Evolutionary conservation across 2,113 vertebrate genomes (phyloP), one percentile per base, ranked within the genome.

Genomic region (Setophaga kirtlandii): DNA sequence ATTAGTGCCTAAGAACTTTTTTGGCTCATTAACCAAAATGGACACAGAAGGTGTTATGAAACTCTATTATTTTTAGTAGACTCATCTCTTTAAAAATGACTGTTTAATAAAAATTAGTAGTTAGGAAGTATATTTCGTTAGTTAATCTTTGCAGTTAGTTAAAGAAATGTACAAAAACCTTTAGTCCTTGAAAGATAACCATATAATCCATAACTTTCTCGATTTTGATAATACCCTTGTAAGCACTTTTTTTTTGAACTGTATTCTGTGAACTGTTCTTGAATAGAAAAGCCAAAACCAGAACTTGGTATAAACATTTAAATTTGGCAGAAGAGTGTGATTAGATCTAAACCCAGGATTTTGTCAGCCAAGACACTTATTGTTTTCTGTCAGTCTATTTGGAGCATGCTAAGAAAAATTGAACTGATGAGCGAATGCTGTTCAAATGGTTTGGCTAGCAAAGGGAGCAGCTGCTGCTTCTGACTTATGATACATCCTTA

Each of bases 371-470:
- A 95, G 70, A 63, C 46, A 63, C 31, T 95, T 77, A 91, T 35
- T 87, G 74, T 94, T 94, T 95, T 93, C 63, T 91, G 78, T 91
- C 62, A 39, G 70, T 50, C 33, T 85, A 79, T 82, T 94, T 95
- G 89, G 81, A 91, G 82, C 87, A 79, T 22, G 39, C 25, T 89
- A 94, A 94, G 65, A 77, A 91, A 91, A 91, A 91, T 68, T 70
- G 37, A 93, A 88, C 30, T 67, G 84, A 70, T 87, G 63, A 90
- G 55, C 59, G 88, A 94, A 74, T 0, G 5, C 5, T 90, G 30
- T 24, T 95, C 68, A 94, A 95, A 95, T 88, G 22, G 24, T 35
- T 96, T 95, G 94, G 81, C 78, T 83, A 83, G 47, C 47, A 83
- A 93, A 90, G 49, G 22, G 42, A 94, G 77, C 94, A 96, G 92